Percentiles rank a stretch among this genome's conserved stretches.
These are phyloP conservation scores for Julus scandinavius DNA, from an alignment of 2,888 invertebrate species.

Conservation along the genomic window DNA sequence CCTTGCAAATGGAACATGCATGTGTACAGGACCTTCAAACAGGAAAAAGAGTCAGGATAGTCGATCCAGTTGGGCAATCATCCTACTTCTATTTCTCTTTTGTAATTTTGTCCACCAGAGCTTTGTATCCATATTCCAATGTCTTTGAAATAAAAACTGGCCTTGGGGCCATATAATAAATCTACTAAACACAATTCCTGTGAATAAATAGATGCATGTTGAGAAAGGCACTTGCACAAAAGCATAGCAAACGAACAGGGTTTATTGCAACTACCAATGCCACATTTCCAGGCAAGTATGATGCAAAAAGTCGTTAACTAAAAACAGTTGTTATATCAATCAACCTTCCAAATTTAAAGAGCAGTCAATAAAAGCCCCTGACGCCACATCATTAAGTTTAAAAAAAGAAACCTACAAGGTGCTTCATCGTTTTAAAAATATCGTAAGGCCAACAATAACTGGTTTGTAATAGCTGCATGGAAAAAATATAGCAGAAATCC, in stretches of 20 bases:
- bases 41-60: too few species aligned
- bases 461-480: constrained; percentile 6
- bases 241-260: constrained; percentile 24
- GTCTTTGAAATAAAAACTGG: too few species aligned
- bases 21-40: too few species aligned
- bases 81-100: too few species aligned
- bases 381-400: constrained; percentile 28
- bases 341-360: background rate
- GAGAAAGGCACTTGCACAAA: background rate
- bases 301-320: background rate
- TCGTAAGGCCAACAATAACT: constrained; percentile 14
- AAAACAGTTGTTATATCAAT: constrained; percentile 14
- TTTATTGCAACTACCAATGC: constrained; percentile 16
- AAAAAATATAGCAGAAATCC: background rate
- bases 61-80: too few species aligned
- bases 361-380: background rate
- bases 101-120: too few species aligned
- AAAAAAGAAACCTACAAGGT: background rate
- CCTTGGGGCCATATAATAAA: background rate
- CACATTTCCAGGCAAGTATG: constrained; percentile 11
- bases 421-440: constrained; percentile 8
- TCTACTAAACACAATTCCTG: background rate
- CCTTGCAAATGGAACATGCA: too few species aligned
- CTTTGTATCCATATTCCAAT: too few species aligned
- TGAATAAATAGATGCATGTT: background rate